A percentile compares a stretch with the other conserved stretches of the same genome.
phyloP scores from a whole-genome alignment of 1,140 invertebrate species.

The Drosophila biarmipes region DNA sequence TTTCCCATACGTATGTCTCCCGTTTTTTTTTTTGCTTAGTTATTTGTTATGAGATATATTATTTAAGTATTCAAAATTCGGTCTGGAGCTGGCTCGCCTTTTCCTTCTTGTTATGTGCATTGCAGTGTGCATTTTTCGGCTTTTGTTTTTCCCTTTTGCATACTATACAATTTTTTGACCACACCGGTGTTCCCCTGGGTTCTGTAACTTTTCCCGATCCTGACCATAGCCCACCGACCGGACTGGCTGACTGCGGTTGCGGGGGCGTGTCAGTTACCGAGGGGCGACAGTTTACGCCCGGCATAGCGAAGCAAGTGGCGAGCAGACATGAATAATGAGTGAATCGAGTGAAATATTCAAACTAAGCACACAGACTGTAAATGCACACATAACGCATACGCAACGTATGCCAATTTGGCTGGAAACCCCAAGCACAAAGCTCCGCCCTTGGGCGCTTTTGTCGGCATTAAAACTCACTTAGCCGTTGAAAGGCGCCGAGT shows the following conservation, averaged over 20 bases:
- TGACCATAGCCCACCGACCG: slow-evolving; percentile 18
- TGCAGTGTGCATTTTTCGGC: slow-evolving; percentile 23
- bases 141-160: slow-evolving; percentile 18
- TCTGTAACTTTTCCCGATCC: slow-evolving; percentile 13
- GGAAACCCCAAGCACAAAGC: slow-evolving; percentile 4
- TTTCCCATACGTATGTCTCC: background rate
- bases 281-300: slow-evolving; percentile 51
- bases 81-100: too few species aligned
- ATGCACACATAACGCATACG: slow-evolving; percentile 63
- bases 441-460: slow-evolving; percentile 34
- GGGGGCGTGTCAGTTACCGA: slow-evolving; percentile 39
- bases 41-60: background rate
- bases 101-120: slow-evolving; percentile 22
- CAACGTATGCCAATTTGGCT: slow-evolving; percentile 42
- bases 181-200: background rate
- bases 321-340: slow-evolving; percentile 79
- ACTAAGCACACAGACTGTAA: slow-evolving; percentile 23
- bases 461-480: slow-evolving; percentile 78
- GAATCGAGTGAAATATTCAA: slow-evolving; percentile 50
- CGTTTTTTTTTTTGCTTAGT: background rate
- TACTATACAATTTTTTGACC: slow-evolving; percentile 28
- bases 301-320: slow-evolving; percentile 57
- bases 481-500: slow-evolving; percentile 16
- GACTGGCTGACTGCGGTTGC: slow-evolving; percentile 36
- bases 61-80: slow-evolving; percentile 1